phyloP scores from a whole-genome alignment of 2,888 invertebrate species.

The Lasiommata megera region DNA sequence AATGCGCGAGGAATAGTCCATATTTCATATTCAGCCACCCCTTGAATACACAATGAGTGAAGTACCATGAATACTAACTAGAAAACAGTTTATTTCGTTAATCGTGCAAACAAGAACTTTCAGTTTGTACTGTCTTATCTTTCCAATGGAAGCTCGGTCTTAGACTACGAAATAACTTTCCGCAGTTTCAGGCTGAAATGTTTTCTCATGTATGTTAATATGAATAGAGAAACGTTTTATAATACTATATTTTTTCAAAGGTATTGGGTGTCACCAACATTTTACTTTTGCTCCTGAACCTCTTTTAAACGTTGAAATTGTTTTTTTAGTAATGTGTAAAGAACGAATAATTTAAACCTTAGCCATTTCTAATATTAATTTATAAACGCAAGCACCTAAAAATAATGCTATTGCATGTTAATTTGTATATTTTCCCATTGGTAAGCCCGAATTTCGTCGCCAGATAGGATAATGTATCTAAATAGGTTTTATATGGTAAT shows the following conservation, averaged over 20 bases:
- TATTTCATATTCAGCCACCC: conserved; percentile 74
- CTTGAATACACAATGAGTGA: conserved; percentile 73
- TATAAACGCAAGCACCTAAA: too few species aligned
- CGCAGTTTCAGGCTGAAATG: neutral
- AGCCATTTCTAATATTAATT: too few species aligned
- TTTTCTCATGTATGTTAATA: neutral
- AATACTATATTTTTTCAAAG: neutral
- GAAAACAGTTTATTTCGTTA: conserved; percentile 77
- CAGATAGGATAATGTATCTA: too few species aligned
- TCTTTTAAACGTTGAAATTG: too few species aligned
- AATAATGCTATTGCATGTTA: too few species aligned
- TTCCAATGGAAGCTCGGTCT: conserved; percentile 35
- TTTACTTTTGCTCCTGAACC: too few species aligned
- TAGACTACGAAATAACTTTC: conserved; percentile 21
- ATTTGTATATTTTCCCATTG: too few species aligned
- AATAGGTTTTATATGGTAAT: too few species aligned
- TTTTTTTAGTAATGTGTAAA: too few species aligned
- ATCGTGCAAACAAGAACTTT: conserved; percentile 77
- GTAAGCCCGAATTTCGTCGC: too few species aligned
- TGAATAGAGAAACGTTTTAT: neutral
- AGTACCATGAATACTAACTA: conserved; percentile 76
- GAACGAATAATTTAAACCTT: too few species aligned
- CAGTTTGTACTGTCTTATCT: conserved; percentile 59
- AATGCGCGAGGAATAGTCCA: conserved; percentile 74
- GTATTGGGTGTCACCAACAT: too few species aligned